Conservation (phyloP, 2,888 invertebrate genomes). For the Andrena flavipes region DNA sequence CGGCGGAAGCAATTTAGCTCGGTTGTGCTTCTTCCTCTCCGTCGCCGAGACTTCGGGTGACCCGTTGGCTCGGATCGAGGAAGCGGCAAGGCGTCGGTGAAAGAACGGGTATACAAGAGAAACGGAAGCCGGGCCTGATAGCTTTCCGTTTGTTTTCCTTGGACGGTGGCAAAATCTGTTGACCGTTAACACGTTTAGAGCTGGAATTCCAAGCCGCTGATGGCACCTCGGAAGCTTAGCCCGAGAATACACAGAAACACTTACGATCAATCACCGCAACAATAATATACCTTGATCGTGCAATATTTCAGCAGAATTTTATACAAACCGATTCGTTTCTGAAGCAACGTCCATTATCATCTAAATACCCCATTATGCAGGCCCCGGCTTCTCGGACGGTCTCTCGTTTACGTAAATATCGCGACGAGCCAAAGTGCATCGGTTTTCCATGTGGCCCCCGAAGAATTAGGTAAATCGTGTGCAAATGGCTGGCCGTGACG, state of each 20-base stretch:
- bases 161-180: conserved; percentile 6
- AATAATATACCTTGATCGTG: too few relatives aligned
- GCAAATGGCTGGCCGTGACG: conserved; percentile 51
- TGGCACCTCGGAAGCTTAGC: too few relatives aligned
- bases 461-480: conserved; percentile 69
- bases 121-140: conserved; percentile 6
- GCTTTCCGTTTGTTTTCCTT: conserved; percentile 9
- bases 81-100: neutral
- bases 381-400: too few relatives aligned
- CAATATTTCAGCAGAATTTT: too few relatives aligned
- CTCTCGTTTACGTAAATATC: conserved; percentile 4
- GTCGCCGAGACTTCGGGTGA: neutral
- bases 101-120: conserved; percentile 12
- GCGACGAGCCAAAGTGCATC: conserved; percentile 13
- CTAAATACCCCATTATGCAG: too few relatives aligned
- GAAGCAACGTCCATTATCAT: too few relatives aligned
- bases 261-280: too few relatives aligned
- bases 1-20: conserved; percentile 52
- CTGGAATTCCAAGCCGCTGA: neutral
- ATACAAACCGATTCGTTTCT: too few relatives aligned
- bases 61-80: neutral
- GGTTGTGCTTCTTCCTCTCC: conserved; percentile 19
- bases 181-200: neutral
- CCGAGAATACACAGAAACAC: too few relatives aligned
- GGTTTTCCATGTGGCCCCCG: conserved; percentile 28